Evolutionary conservation across 2,888 invertebrate species (phyloP), one percentile per base, ranked within the genome.

Genomic region (Spodoptera littoralis): DNA sequence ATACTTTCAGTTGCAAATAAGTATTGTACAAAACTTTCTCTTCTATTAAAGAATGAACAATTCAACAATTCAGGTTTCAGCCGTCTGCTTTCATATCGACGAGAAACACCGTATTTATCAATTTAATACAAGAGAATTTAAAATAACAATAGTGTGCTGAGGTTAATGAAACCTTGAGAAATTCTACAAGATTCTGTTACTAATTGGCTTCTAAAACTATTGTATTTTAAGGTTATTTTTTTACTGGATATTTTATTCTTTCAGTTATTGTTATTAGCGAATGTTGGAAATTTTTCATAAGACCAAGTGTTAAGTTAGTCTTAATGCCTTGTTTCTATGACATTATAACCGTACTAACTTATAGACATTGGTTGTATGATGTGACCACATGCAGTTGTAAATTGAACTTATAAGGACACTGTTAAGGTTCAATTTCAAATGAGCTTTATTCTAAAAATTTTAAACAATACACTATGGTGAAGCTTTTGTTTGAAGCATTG

Each of bases 161-260:
- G 82, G 82, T 83, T 80, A 79, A 83, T 73, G 83, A 83, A 82
- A 86, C 84, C 85, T 88, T 87, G 88, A 83, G 85, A 86, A 86
- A 81, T 84, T 81, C 76, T 76, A 81, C 76, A 13, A 63, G 61
- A 65, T 69, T 69, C 48, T 68, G 53, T 69, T 63, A 57, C 70
- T 75, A 75, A 75, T 70, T 75, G 58, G 68, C 57, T 67, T 58
- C 50, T 65, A 47, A 64, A 48, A 63, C 55, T 62, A 72, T 73
- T 72, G 51, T 41, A 59, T 65, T 65, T 65, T 60, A 52, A 60
- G 65, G 48, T 71, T 65, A 60, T n/a, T 12, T 60, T 70, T 59
- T 43, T 22, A 8, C 36, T 59, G 24, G 47, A 24, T 13, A 55
- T 43, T 58, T 30, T 13, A 54, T 11, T 57, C 1, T 27, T 53